Evolutionary conservation across 1,140 invertebrate genomes (phyloP).

Genomic region (Orchestia grillus): DNA sequence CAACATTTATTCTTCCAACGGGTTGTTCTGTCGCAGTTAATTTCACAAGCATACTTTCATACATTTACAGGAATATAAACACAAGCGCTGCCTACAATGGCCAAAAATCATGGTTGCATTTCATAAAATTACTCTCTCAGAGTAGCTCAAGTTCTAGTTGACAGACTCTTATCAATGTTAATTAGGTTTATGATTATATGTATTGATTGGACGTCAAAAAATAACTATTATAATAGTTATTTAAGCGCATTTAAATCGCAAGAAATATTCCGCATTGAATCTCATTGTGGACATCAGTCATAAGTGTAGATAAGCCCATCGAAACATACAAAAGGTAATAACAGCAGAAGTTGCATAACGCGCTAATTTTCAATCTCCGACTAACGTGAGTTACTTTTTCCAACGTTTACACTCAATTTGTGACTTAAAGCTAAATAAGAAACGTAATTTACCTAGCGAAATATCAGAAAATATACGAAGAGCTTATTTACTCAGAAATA

Average conservation of each 20-base stretch:
- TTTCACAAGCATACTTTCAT: neutral
- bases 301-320: neutral
- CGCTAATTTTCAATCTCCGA: neutral
- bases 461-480: neutral
- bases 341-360: neutral
- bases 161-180: neutral
- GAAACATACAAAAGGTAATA: neutral
- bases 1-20: neutral
- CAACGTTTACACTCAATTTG: neutral
- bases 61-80: neutral
- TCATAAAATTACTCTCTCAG: neutral
- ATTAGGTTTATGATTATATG: neutral
- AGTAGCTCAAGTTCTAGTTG: neutral
- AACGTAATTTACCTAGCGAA: neutral
- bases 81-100: neutral
- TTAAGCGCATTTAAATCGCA: neutral
- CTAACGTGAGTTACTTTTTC: neutral
- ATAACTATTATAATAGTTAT: no score
- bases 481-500: neutral
- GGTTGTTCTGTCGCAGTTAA: neutral
- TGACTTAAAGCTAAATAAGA: neutral
- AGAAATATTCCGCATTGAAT: neutral
- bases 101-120: neutral
- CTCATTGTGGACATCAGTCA: neutral
- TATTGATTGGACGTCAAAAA: neutral